Base-by-base conservation (phyloP, 2,113 vertebrate genomes). In the Terrapene triunguis region DNA sequence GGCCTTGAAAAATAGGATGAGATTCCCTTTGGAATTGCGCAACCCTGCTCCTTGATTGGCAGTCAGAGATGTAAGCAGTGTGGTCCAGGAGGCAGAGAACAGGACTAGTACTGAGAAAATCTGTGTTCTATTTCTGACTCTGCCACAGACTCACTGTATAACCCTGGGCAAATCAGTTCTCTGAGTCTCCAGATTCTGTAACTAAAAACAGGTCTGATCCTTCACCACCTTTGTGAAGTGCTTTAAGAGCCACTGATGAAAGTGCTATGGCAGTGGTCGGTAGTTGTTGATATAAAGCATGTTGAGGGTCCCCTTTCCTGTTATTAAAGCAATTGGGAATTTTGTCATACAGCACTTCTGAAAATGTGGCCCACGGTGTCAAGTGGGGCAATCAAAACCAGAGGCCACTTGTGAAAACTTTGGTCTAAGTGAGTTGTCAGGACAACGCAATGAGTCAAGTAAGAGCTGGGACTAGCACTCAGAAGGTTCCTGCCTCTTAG, bases 241-340 rank as follows among this genome's bases (percentile, higher is more conserved):
- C 24, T 50, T 22, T 24, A 1, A 88, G 88, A 44, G 22, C 78
- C 24, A 47, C 27, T 78, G 14, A 9, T 79, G 44, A 0, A 0
- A 65, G 69, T 85, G 47, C 16, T 2, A 17, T 50, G 25, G 1
- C 4, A n/a, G 1, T 50, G 1, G 82, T 29, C 80, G 69, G 47
- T 92, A 38, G 35, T 69, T 92, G 85, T 80, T 55, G 38, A 92
- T 29, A n/a, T 25, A 62, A 80, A 80, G 51, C 65, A 32, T 42
- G 47, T 57, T 32, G 14, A 80, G 65, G 19, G 38, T 24, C 24
- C 1, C 3, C 7, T 29, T 35, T 25, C 42, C 27, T 44, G 38
- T 83, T 38, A 35, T 42, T 74, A 74, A 62, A 38, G 38, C n/a
- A 38, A 42, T 22, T 44, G 74, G 42, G 42, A 42, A 47, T 47